A percentile compares a stretch with the other conserved stretches of the same genome.
Conservation (phyloP, 2,888 invertebrate species). For the Drosophila ezoana region DNA sequence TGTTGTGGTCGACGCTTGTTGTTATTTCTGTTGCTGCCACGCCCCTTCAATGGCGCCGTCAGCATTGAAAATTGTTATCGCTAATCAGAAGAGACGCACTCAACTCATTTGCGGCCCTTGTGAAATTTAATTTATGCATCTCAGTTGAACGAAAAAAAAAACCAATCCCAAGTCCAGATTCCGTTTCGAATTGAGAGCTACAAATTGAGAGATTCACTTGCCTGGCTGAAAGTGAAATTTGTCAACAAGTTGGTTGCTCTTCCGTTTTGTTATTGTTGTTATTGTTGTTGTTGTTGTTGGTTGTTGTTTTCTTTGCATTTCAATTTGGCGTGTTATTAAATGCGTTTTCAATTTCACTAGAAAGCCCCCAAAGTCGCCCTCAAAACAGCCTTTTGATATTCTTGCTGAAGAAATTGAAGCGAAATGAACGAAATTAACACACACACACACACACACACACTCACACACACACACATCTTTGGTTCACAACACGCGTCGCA, state of each 20-base stretch:
- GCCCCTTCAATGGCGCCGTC: constrained; percentile 32
- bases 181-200: constrained; percentile 3
- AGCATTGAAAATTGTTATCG: constrained; percentile 45
- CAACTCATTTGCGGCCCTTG: constrained; percentile 38
- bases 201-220: constrained; percentile 40
- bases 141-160: constrained; percentile 3
- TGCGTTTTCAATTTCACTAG: constrained; percentile 78
- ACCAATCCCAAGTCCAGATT: constrained; percentile 8
- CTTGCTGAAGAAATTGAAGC: constrained; percentile 63
- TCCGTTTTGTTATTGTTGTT: constrained; percentile 5
- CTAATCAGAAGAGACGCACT: constrained; percentile 50
- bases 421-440: constrained; percentile 63
- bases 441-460: constrained; percentile 21
- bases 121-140: constrained; percentile 47
- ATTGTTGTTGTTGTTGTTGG: constrained; percentile 15
- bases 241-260: constrained; percentile 34
- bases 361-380: constrained; percentile 56
- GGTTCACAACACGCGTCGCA: constrained; percentile 33
- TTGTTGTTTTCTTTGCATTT: constrained; percentile 43
- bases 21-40: constrained; percentile 15
- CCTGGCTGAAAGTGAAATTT: constrained; percentile 70
- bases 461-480: constrained; percentile 28
- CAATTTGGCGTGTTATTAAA: constrained; percentile 61
- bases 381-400: constrained; percentile 63
- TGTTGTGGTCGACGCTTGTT: constrained; percentile 13